Percentiles rank a stretch among this genome's conserved stretches.
Evolutionary conservation across 2,113 vertebrate species (phyloP).

Genomic region (Sapajus apella): DNA sequence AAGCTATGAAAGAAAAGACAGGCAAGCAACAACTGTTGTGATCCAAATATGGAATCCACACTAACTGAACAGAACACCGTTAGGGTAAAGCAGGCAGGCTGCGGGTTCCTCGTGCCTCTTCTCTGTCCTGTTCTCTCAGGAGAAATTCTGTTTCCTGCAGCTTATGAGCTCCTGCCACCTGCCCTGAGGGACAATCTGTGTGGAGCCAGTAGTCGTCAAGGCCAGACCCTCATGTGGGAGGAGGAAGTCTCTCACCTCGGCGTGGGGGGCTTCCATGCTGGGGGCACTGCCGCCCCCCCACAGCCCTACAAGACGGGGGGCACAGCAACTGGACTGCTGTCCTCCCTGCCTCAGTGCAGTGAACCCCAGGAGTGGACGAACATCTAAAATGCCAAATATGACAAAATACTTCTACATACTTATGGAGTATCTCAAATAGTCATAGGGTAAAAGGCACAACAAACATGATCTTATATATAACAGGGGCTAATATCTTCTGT

Average conservation of each 20-base stretch:
- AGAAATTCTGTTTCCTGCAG: background rate
- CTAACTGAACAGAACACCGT: background rate
- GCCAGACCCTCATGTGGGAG: too few species aligned
- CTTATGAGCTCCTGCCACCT: background rate
- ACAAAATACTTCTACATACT: background rate
- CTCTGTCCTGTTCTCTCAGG: background rate
- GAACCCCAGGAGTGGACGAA: background rate
- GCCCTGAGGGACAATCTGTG: background rate
- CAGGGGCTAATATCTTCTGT: background rate
- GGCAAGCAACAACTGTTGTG: background rate
- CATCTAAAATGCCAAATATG: background rate
- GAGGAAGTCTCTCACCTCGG: background rate
- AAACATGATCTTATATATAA: background rate
- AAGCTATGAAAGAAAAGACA: background rate
- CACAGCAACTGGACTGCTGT: too few species aligned
- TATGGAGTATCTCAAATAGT: background rate
- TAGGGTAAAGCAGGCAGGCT: background rate
- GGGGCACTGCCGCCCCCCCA: background rate
- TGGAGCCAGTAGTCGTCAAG: background rate
- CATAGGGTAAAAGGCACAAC: background rate
- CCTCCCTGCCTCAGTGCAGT: background rate
- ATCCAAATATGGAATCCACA: background rate
- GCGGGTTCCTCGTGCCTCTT: background rate
- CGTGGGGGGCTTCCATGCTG: too few species aligned
- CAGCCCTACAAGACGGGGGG: background rate